Conservation (phyloP, 2,888 invertebrate genomes). For the Dryadula phaetusa region DNA sequence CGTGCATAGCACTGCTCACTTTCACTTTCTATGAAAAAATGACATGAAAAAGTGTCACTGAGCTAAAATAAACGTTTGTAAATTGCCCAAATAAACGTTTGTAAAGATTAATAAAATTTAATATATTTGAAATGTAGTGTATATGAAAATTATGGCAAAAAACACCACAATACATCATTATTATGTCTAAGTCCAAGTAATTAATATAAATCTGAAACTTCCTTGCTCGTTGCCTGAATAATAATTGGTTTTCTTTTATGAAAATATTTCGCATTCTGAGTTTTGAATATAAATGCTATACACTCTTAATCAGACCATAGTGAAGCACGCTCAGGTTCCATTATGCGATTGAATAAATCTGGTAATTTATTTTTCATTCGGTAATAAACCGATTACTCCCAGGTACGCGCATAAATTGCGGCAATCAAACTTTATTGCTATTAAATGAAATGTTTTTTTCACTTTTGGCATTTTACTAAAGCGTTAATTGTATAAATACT, state of each 20-base stretch:
- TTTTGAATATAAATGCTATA: constrained; percentile 24
- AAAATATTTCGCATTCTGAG: constrained; percentile 26
- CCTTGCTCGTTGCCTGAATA: constrained; percentile 28
- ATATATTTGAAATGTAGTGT: background rate
- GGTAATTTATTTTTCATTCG: constrained; percentile 21
- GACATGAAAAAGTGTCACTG: constrained; percentile 39
- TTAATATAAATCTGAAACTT: constrained; percentile 31
- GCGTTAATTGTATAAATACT: background rate
- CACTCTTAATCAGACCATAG: constrained; percentile 23
- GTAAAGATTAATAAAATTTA: background rate
- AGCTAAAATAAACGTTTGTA: constrained; percentile 34
- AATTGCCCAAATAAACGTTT: background rate
- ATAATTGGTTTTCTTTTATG: constrained; percentile 35
- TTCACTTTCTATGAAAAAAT: constrained; percentile 57
- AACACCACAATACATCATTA: constrained; percentile 16
- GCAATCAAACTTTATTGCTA: constrained; percentile 1
- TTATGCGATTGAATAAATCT: constrained; percentile 17
- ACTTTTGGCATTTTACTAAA: background rate
- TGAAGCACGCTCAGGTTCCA: constrained; percentile 12
- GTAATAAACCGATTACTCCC: constrained; percentile 8
- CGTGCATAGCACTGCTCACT: constrained; percentile 50
- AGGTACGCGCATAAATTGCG: constrained; percentile 12
- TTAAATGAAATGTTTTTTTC: constrained; percentile 2
- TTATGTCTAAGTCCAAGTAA: constrained; percentile 28
- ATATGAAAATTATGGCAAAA: background rate